Conservation (phyloP, 2,888 invertebrate species). For the Campoletis raptor region DNA sequence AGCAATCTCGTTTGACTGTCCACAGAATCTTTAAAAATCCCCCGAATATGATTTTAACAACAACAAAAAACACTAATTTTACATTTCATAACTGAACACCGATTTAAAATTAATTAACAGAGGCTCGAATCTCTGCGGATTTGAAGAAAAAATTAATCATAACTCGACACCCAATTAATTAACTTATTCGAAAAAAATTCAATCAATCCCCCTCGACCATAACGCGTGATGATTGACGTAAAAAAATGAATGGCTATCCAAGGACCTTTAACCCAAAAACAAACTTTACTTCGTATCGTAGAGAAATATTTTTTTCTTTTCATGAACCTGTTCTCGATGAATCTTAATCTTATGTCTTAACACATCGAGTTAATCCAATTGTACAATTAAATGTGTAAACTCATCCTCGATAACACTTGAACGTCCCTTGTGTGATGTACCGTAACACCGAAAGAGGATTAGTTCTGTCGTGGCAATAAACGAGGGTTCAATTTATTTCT, state of each 20-base stretch:
- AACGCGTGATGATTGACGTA: background rate
- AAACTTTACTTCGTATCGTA: background rate
- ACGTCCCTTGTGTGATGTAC: background rate
- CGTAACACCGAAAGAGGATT: background rate
- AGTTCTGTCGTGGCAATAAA: background rate
- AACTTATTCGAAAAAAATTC: background rate
- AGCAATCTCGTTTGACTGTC: background rate
- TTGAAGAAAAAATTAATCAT: background rate
- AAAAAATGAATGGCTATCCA: background rate
- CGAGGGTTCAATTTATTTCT: conserved; percentile 42
- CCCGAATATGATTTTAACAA: too few species aligned
- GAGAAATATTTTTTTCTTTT: background rate
- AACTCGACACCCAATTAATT: background rate
- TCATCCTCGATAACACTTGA: background rate
- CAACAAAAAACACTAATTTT: too few species aligned
- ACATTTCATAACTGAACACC: background rate
- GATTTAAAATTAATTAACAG: background rate
- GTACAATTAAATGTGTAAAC: conserved; percentile 1
- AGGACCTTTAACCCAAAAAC: background rate
- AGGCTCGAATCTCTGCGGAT: background rate
- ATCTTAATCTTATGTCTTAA: background rate
- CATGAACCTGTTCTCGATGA: background rate
- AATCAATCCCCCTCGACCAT: background rate
- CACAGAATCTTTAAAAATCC: background rate
- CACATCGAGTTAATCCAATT: background rate